Evolutionary conservation across 2,113 vertebrate genomes (phyloP).

Genomic region (Hucho hucho): DNA sequence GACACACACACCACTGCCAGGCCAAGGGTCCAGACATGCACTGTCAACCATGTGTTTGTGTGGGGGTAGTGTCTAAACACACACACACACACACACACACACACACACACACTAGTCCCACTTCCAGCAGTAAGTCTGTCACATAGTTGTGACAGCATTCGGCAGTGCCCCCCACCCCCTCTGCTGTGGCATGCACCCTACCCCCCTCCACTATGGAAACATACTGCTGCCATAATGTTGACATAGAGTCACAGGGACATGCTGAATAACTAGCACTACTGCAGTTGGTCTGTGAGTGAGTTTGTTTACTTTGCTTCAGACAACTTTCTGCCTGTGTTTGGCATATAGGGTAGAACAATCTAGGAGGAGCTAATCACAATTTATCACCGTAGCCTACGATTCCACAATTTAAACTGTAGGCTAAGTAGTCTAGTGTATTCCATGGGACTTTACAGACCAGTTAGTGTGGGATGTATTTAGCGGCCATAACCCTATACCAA

Average conservation of each 20-base stretch:
- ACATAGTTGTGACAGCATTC: no score
- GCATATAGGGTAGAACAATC: no score
- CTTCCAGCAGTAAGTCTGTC: no score
- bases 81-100: neutral
- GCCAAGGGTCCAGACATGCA: neutral
- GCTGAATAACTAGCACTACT: neutral
- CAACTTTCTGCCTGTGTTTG: no score
- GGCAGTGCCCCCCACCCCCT: neutral
- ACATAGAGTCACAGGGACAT: neutral
- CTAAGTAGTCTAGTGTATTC: no score
- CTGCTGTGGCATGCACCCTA: neutral
- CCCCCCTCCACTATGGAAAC: constrained; percentile 1
- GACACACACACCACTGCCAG: neutral
- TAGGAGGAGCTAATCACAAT: no score
- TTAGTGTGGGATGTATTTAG: no score
- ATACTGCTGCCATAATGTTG: neutral
- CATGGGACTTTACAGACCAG: no score
- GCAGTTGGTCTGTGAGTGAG: neutral
- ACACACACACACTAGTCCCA: neutral
- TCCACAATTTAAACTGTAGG: no score
- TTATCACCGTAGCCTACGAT: no score
- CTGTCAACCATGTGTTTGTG: neutral
- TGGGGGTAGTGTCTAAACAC: neutral
- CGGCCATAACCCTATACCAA: no score
- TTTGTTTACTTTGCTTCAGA: neutral